Base-by-base conservation (phyloP, 1,140 invertebrate species). In the Drosophila mauritiana region DNA sequence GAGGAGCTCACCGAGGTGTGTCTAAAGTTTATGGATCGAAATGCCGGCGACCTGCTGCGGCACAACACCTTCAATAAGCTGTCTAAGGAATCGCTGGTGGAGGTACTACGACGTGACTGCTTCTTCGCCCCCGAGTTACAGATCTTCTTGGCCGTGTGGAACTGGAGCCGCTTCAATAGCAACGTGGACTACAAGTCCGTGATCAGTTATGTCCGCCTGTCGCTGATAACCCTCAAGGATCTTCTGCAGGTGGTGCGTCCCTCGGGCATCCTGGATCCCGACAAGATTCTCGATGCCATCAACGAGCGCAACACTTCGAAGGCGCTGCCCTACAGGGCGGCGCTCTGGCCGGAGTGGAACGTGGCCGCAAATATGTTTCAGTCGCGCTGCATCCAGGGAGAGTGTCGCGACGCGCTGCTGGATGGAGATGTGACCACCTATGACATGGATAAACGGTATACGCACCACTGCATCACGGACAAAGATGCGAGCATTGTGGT, bases 61-160 rank as follows among this genome's bases (percentile, higher is more conserved):
- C 96, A 97, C 83, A 96, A 98, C 74, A 95, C 95, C 11, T 98
- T 99, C 92, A 92, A 96, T 10, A 94, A 95, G 81, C 93, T 99
- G 5, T 98, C 98, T 31, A 94, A 96, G 85, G 94, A 94, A 86
- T 96, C 96, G 3, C 90, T 98, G 17, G 95, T 95, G 78, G 96
- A 97, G 90, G 93, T 99, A n/a, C 94, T 99, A 39, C 94, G 95
- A 52, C 94, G 98, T 53, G 97, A 99, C 93, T 99, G 98, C 1
- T 99, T 99, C 93, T 99, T 97, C 94, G 98, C 97, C 0, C 95
- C 96, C 4, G 98, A 99, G 93, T 97, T 98, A 25, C 96, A 99
- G 80, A 99, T 99, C 70, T 99, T 99, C 93, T 94, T 95, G 80
- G 96, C 97, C 7, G 96, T 99, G 2, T 94, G 95, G 85, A 94